These are phyloP conservation scores for Drosophila subobscura DNA, from an alignment of 1,140 invertebrate genomes.

Conservation along the genomic window DNA sequence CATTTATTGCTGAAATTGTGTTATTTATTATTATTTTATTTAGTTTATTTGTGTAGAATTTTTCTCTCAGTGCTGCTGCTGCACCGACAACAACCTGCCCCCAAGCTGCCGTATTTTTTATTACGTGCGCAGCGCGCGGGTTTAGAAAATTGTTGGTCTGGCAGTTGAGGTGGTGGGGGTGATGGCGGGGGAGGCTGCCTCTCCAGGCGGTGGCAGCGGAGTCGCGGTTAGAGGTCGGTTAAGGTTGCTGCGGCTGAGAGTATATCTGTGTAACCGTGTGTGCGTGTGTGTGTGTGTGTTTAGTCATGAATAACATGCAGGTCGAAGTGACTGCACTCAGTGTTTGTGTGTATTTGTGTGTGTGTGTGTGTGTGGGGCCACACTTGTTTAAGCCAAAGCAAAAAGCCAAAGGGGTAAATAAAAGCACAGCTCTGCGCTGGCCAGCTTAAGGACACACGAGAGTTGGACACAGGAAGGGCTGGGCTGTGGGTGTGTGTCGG, in stretches of 20 bases:
- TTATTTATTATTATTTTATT: too few species aligned
- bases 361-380: constrained; percentile 36
- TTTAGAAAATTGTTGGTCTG: constrained; percentile 76
- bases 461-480: constrained; percentile 9
- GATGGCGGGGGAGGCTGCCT: constrained; percentile 1
- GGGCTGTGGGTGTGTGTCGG: constrained; percentile 42
- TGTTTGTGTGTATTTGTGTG: constrained; percentile 21
- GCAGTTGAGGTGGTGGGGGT: constrained; percentile 39
- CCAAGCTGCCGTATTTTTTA: constrained; percentile 50
- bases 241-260: constrained; percentile 1
- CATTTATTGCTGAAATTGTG: too few species aligned
- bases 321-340: constrained; percentile 63
- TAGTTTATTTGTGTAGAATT: not conserved
- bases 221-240: constrained; percentile 48
- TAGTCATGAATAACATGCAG: constrained; percentile 79
- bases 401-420: constrained; percentile 76
- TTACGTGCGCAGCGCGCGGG: constrained; percentile 62
- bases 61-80: too few species aligned
- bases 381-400: constrained; percentile 74
- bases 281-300: constrained; percentile 45
- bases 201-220: not conserved
- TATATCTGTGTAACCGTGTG: not conserved
- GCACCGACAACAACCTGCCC: constrained; percentile 4
- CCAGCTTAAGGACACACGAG: constrained; percentile 54
- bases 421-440: constrained; percentile 59